phyloP scores from a whole-genome alignment of 2,113 vertebrate species.

The Prolemur simus region DNA sequence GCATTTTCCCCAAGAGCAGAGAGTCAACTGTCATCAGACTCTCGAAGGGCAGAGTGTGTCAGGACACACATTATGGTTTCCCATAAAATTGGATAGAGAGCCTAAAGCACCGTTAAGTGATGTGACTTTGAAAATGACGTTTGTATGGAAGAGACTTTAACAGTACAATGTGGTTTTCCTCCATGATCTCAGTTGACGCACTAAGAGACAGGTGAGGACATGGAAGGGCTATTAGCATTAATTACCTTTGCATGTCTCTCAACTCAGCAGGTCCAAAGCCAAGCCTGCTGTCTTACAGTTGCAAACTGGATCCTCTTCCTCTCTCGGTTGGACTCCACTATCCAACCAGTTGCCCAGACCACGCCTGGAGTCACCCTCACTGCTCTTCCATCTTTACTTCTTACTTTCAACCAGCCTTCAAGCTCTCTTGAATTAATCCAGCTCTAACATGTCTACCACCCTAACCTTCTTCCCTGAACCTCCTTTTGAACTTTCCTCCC shows the following conservation, averaged over 20 bases:
- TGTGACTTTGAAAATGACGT: not conserved
- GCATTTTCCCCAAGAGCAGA: not conserved
- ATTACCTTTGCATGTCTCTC: fast-evolving
- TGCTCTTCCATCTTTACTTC: not conserved
- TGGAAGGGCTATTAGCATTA: too few species aligned
- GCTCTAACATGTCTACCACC: not conserved
- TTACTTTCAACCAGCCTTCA: too few species aligned
- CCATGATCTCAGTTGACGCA: not conserved
- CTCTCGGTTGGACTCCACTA: fast-evolving
- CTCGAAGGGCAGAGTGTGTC: not conserved
- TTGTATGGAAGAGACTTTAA: not conserved
- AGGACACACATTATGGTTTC: not conserved
- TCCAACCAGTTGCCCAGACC: not conserved
- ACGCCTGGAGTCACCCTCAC: fast-evolving
- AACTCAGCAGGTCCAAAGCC: not conserved
- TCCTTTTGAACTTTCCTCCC: not conserved
- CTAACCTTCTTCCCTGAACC: not conserved
- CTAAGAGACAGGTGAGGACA: not conserved
- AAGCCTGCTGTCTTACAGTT: not conserved
- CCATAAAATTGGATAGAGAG: not conserved
- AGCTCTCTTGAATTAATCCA: not conserved
- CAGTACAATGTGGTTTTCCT: not conserved
- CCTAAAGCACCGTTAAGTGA: not conserved
- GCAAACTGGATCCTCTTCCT: not conserved
- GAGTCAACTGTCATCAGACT: not conserved